Conservation (phyloP, 2,113 vertebrate genomes). For the Sinocyclocheilus anophthalmus region DNA sequence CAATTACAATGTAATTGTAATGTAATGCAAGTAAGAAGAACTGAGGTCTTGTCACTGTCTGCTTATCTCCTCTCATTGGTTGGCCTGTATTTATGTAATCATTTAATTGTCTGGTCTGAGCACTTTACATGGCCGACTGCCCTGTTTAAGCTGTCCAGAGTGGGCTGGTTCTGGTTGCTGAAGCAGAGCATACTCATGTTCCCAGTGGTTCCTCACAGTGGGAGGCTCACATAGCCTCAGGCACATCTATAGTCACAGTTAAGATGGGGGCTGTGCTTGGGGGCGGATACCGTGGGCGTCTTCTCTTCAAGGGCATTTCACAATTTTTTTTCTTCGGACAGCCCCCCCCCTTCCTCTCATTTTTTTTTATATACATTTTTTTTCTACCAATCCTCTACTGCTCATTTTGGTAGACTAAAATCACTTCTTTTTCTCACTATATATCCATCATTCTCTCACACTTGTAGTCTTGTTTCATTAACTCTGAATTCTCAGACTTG, state of each 20-base stretch:
- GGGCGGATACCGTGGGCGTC: slow-evolving; percentile 61
- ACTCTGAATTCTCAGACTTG: slow-evolving; percentile 63
- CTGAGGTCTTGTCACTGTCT: slow-evolving; percentile 53
- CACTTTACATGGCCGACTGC: too few species aligned
- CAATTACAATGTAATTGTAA: too few species aligned
- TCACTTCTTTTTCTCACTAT: slow-evolving; percentile 62
- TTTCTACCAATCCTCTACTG: neutral
- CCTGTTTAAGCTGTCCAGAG: slow-evolving; percentile 75
- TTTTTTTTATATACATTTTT: neutral
- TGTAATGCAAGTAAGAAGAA: neutral
- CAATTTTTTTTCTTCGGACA: slow-evolving; percentile 36
- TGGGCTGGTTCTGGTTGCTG: too few species aligned
- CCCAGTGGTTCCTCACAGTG: slow-evolving; percentile 75
- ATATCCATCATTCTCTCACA: slow-evolving; percentile 59
- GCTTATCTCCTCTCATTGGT: slow-evolving; percentile 74
- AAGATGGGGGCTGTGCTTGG: slow-evolving; percentile 72
- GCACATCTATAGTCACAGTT: slow-evolving; percentile 72
- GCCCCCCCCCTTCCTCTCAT: neutral
- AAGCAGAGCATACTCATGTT: too few species aligned
- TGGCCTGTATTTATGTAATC: slow-evolving; percentile 76
- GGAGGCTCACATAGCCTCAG: slow-evolving; percentile 69
- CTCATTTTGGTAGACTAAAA: slow-evolving; percentile 31
- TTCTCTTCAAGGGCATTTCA: slow-evolving; percentile 58
- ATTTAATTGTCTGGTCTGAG: slow-evolving; percentile 75
- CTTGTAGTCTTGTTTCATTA: slow-evolving; percentile 59